Evolutionary conservation across 2,888 invertebrate species (phyloP), one percentile per base, ranked within the genome.

Genomic region (Koerneria pararmatus): DNA sequence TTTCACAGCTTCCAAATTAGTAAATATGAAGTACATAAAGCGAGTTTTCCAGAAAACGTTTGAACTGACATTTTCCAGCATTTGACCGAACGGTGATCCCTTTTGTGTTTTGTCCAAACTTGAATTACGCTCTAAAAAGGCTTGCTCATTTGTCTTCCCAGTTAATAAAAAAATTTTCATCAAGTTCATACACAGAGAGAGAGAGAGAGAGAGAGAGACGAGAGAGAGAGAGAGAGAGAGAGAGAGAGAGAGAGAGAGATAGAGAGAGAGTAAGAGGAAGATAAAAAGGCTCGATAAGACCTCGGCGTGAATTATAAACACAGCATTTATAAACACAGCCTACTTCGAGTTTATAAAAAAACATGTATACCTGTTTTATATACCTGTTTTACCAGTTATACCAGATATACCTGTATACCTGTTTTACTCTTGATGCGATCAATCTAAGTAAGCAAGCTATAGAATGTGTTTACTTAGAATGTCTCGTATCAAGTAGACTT

Each of bases 31-130:
- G 15, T 54, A n/a, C 54, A 54, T n/a, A 22, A 19, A n/a, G 22
- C n/a, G 22, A 22, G 22, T 8, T 19, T 41, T 19, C 41, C 37
- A 22, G 22, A 22, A 24, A 37, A 65, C 15, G 27, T 37, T 3
- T 22, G 6, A 15, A 37, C 56, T 66, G 49, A 77, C 75, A 58
- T 69, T 70, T 57, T 78, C 78, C 6, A 78, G 71, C 71, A 78
- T 72, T 65, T 74, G 72, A 29, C 78, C 78, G 60, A 78, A 78
- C 24, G 75, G 74, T 15, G 78, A 78, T 0, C 73, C 74, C 57
- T 76, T 76, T 19, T 73, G 68, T 41, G 75, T 67, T 51, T 67
- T 57, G 34, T 69, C 71, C 5, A 68, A 56, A 58, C 71, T 71
- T 24, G 61, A 61, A 32, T 66, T 27, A 35, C 69, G 62, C 35